phyloP scores from a whole-genome alignment of 2,797 vertebrate genomes.

The Halcyon smyrnensis region DNA sequence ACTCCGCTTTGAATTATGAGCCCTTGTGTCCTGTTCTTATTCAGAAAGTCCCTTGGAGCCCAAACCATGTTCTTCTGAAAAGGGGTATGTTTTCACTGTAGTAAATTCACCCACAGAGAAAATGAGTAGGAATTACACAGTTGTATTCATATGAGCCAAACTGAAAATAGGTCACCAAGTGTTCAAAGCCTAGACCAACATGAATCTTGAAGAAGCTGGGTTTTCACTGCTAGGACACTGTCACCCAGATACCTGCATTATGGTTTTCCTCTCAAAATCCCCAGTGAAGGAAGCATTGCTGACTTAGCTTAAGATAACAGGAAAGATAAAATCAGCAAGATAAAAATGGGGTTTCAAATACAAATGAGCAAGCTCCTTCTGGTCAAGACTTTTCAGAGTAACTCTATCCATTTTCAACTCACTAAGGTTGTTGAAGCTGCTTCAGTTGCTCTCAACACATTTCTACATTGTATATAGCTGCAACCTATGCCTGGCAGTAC shows the following conservation, averaged over 20 bases:
- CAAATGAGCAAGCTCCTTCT: neutral
- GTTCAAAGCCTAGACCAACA: neutral
- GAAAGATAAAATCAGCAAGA: neutral
- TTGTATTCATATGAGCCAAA: neutral
- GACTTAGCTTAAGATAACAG: neutral
- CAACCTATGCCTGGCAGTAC: neutral
- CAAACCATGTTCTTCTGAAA: neutral
- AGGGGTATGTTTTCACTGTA: neutral
- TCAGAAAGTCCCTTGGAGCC: neutral
- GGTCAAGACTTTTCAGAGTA: neutral
- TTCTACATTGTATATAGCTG: neutral
- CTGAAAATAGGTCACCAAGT: neutral
- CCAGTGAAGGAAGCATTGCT: neutral
- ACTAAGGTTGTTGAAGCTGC: neutral
- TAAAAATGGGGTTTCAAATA: neutral
- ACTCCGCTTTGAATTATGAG: neutral
- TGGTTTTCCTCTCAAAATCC: neutral
- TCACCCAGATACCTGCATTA: neutral
- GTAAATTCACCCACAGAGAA: neutral
- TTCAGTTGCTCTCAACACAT: neutral
- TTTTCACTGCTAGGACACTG: neutral
- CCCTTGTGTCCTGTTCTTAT: neutral
- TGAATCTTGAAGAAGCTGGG: neutral
- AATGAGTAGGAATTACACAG: neutral
- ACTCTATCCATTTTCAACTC: neutral